Evolutionary conservation across 2,888 invertebrate genomes (phyloP).

Genomic region (Macrosiphum euphorbiae): DNA sequence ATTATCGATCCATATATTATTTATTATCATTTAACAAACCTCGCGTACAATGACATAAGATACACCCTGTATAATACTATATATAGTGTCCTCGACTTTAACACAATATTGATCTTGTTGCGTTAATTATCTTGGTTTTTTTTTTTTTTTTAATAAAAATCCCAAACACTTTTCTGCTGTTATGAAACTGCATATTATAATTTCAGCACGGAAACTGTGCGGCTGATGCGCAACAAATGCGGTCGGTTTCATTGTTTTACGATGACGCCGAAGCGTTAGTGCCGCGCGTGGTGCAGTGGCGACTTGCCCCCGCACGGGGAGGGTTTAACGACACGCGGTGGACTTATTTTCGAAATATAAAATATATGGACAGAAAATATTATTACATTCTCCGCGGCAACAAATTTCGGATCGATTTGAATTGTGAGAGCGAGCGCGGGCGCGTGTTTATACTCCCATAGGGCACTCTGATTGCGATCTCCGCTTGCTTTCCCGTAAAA

Average conservation of each 20-base stretch:
- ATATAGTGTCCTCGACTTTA: not conserved
- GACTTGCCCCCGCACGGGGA: not conserved
- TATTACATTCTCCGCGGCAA: not conserved
- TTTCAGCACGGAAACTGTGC: not conserved
- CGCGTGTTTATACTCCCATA: slow-evolving; percentile 26
- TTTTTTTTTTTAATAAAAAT: not conserved
- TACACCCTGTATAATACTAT: no score
- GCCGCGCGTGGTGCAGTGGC: not conserved
- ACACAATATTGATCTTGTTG: slow-evolving; percentile 24
- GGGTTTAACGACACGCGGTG: slow-evolving; percentile 10
- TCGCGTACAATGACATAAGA: no score
- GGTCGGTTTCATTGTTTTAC: slow-evolving; percentile 23
- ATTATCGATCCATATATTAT: no score
- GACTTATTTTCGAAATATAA: not conserved
- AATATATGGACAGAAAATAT: not conserved
- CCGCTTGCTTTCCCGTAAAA: slow-evolving; percentile 30
- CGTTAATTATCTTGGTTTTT: not conserved
- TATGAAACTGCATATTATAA: not conserved
- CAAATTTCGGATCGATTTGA: slow-evolving; percentile 12
- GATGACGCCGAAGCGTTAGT: not conserved
- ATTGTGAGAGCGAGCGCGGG: not conserved
- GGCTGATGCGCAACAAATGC: not conserved
- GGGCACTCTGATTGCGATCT: slow-evolving; percentile 27
- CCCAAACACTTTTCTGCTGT: not conserved
- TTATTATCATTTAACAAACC: no score